Conservation (phyloP, 2,113 vertebrate genomes). For the Spea bombifrons region DNA sequence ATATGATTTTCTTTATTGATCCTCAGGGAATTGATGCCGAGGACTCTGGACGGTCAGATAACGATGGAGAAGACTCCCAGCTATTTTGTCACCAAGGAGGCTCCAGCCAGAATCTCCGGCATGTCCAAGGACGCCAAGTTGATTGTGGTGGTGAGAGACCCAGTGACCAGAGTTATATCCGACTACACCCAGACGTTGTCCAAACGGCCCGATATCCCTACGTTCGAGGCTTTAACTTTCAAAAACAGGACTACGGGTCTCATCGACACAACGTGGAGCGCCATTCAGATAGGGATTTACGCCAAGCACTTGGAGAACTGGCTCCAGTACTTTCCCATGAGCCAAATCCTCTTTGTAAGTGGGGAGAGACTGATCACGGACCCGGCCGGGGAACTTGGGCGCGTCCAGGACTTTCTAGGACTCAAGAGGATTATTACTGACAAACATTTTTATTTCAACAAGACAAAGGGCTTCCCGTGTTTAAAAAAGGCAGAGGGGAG, state of each 20-base stretch:
- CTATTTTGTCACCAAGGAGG: conserved; percentile 88
- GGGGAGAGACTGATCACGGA: conserved; percentile 88
- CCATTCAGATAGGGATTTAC: conserved; percentile 94
- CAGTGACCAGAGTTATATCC: conserved; percentile 86
- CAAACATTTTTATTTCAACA: conserved; percentile 98
- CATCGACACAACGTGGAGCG: conserved; percentile 93
- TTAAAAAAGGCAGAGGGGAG: conserved; percentile 95
- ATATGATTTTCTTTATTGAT: conserved; percentile 13
- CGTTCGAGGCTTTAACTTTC: conserved; percentile 90
- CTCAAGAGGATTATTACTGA: conserved; percentile 95
- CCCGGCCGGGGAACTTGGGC: conserved; percentile 88
- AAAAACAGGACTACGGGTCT: conserved; percentile 89
- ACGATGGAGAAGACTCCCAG: conserved; percentile 98
- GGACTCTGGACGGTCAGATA: conserved; percentile 92
- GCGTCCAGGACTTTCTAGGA: conserved; percentile 93
- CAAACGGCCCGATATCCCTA: conserved; percentile 88
- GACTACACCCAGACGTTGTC: conserved; percentile 93
- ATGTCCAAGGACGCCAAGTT: conserved; percentile 87
- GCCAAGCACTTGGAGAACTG: conserved; percentile 96
- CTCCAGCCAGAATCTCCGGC: conserved; percentile 81
- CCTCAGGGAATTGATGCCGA: conserved; percentile 85
- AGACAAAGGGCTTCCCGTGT: conserved; percentile 97
- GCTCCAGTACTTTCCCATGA: conserved; percentile 85
- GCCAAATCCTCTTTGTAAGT: conserved; percentile 91
- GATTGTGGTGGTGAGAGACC: conserved; percentile 92